Evolutionary conservation across 2,888 invertebrate species (phyloP), one percentile per base, ranked within the genome.

Genomic region (Platypus cylindrus): DNA sequence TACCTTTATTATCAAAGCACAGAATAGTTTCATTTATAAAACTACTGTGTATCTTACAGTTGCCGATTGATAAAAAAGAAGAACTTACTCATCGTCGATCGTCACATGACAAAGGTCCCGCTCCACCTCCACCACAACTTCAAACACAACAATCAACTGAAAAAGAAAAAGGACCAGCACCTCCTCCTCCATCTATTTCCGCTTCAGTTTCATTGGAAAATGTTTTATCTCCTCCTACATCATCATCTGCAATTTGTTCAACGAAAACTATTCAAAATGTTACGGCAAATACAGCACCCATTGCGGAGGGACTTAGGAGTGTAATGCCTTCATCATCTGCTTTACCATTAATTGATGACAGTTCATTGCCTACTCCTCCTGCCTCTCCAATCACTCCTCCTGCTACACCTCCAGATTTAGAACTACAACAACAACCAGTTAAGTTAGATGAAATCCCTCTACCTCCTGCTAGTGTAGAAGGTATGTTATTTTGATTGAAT

Each of bases 41-140:
- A 5, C 9, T 20, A 20, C 5, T 7, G 9, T 7, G 9, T 7
- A 5, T 27, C 15, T 38, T 38, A 8, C 32, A 31, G 32, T 36
- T 32, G 25, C 3, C 32, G 11, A 69, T 73, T 53, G 73, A 77
- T 41, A 83, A 81, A 62, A 81, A 79, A 57, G 70, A 69, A 40
- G 62, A 63, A 30, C 58, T 53, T 5, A 15, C 37, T 5, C 70
- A 70, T 48, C 65, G 70, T 39, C 63, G 68, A 53, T 58, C 65
- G 36, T 69, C 71, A 11, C 63, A 67, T 82, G 51, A 51, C 30
- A 51, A 50, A 36, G 46, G 52, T 44, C 45, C 52, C 45, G 56
- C 53, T n/a, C 54, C 59, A 31, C 51, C 52, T 37, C 50, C 54
- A 12, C 51, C 58, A 27, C 85, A 82, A 8, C 73, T 73, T 36